Percentiles rank a stretch among this genome's conserved stretches.
Evolutionary conservation across 2,888 invertebrate genomes (phyloP).

Genomic region (Catocala sponsa): DNA sequence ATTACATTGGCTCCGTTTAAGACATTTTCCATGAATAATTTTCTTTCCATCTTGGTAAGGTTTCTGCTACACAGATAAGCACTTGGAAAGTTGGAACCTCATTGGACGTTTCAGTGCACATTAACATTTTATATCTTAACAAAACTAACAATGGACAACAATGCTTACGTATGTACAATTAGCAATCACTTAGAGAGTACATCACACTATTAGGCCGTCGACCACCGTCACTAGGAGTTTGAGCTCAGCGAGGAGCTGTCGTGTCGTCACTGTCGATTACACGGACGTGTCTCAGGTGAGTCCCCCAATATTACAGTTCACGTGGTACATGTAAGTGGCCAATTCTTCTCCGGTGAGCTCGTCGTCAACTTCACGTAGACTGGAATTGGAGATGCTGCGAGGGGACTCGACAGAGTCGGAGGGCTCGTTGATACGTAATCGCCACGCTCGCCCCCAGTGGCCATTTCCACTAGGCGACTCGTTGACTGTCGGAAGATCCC

Average conservation of each 20-base stretch:
- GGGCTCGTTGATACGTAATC: constrained; percentile 64
- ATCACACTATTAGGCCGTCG: constrained; percentile 40
- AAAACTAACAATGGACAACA: constrained; percentile 48
- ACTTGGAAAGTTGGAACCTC: constrained; percentile 40
- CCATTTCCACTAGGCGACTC: constrained; percentile 75
- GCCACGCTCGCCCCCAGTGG: constrained; percentile 73
- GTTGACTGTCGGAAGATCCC: constrained; percentile 73
- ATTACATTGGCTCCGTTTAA: constrained; percentile 19
- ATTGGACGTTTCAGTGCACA: constrained; percentile 35
- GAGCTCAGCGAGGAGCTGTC: constrained; percentile 28
- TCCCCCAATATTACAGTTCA: constrained; percentile 85
- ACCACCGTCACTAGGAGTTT: constrained; percentile 40
- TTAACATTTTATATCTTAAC: constrained; percentile 36
- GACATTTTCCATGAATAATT: constrained; percentile 27
- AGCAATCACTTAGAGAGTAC: constrained; percentile 31
- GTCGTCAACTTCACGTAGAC: constrained; percentile 91
- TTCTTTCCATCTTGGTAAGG: constrained; percentile 16
- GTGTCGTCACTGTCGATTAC: constrained; percentile 48
- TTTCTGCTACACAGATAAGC: constrained; percentile 38
- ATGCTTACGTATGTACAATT: constrained; percentile 29
- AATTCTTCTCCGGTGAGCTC: constrained; percentile 91
- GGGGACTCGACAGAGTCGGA: constrained; percentile 83
- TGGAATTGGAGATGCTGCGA: constrained; percentile 92
- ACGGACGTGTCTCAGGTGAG: constrained; percentile 80
- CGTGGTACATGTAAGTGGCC: constrained; percentile 90